phyloP scores from a whole-genome alignment of 1,140 invertebrate genomes.

The Cotesia chilonis region DNA sequence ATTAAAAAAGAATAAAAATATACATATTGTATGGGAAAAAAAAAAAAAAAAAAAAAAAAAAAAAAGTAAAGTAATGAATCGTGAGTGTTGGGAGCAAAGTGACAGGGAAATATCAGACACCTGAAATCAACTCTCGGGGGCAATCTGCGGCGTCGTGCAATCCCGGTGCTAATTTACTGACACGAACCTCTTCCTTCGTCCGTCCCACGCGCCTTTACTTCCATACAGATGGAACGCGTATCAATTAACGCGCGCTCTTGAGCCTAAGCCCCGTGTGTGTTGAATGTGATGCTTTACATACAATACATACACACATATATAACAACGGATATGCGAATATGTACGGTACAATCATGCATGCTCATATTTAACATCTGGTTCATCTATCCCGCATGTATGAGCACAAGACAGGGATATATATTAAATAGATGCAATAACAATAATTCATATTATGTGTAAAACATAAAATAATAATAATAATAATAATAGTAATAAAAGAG shows the following conservation, averaged over 20 bases:
- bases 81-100: not conserved
- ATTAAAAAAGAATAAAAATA: too few relatives aligned
- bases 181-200: slow-evolving; percentile 22
- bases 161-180: slow-evolving; percentile 31
- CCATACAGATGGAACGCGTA: slow-evolving; percentile 34
- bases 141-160: slow-evolving; percentile 31
- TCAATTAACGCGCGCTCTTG: slow-evolving; percentile 43
- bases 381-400: not conserved
- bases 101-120: slow-evolving; percentile 27
- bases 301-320: not conserved
- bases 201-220: slow-evolving; percentile 27
- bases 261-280: not conserved
- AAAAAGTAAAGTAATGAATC: not conserved
- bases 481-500: not conserved
- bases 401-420: not conserved
- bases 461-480: not conserved
- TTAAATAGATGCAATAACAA: not conserved
- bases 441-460: not conserved
- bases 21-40: not conserved
- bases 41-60: not conserved
- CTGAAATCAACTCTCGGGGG: slow-evolving; percentile 31
- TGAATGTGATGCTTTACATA: not conserved
- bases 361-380: slow-evolving; percentile 11
- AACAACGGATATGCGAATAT: not conserved
- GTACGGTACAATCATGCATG: not conserved